Evolutionary conservation across 1,140 invertebrate genomes (phyloP).

Genomic region (Phenacoccus solenopsis): DNA sequence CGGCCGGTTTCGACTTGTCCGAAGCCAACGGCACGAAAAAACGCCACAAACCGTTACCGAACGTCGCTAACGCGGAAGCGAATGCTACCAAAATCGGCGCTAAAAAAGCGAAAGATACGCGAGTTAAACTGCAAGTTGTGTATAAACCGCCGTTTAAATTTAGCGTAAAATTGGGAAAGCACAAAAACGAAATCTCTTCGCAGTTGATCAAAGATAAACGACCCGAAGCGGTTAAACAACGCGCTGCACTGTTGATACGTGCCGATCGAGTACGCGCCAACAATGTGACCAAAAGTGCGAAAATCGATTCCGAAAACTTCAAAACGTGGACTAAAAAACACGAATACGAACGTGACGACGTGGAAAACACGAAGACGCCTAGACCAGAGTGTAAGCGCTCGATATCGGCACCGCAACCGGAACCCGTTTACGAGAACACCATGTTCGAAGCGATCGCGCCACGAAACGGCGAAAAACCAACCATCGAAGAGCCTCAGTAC

Average conservation of each 20-base stretch:
- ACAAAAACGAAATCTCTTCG: conserved; percentile 22
- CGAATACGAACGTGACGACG: too few species aligned
- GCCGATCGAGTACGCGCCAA: conserved; percentile 19
- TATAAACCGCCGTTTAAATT: conserved; percentile 77
- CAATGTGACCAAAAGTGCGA: background rate
- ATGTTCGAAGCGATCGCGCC: background rate
- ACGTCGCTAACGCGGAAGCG: conserved; percentile 30
- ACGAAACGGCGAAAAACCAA: background rate
- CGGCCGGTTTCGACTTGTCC: conserved; percentile 38
- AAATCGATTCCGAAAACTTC: background rate
- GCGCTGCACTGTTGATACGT: conserved; percentile 21
- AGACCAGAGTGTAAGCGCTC: background rate
- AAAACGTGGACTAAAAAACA: background rate
- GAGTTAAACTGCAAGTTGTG: conserved; percentile 62
- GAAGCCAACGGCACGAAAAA: conserved; percentile 28
- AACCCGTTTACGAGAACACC: conserved; percentile 15
- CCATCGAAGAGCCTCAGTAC: background rate
- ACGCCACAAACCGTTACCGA: conserved; percentile 30
- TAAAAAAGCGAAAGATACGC: conserved; percentile 35
- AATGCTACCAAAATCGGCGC: conserved; percentile 21
- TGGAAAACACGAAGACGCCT: background rate
- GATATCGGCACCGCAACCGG: background rate
- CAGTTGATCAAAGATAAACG: conserved; percentile 21
- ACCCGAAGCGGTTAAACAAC: conserved; percentile 22
- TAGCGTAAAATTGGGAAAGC: conserved; percentile 54